A percentile compares a stretch with the other conserved stretches of the same genome.
Conservation (phyloP, 2,113 vertebrate species). For the Lethenteron camtschaticum region DNA sequence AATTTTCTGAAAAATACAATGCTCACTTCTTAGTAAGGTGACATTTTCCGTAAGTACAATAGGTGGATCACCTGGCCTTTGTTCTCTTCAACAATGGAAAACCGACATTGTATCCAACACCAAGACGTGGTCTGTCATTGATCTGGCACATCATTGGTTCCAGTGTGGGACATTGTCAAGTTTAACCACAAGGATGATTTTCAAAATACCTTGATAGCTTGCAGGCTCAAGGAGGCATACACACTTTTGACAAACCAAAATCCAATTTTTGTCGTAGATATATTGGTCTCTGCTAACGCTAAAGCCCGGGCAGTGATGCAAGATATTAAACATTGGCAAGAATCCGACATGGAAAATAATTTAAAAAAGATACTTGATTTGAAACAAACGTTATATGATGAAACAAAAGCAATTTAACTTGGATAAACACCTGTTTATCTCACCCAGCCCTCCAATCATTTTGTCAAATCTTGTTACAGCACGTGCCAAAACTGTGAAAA, state of each 20-base stretch:
- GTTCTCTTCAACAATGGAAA: constrained; percentile 19
- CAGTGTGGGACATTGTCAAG: constrained; percentile 22
- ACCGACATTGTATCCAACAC: constrained; percentile 14
- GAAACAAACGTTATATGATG: no score
- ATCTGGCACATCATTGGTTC: constrained; percentile 18
- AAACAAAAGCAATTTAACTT: no score
- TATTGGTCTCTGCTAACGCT: no score
- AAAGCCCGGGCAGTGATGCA: no score
- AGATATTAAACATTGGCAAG: no score
- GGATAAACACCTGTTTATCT: no score
- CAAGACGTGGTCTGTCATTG: constrained; percentile 21
- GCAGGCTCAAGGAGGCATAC: constrained; percentile 12
- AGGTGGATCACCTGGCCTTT: constrained; percentile 17
- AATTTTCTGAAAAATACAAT: rapidly evolving
- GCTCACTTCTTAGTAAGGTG: constrained; percentile 3
- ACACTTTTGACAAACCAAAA: neutral
- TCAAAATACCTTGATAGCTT: constrained; percentile 4
- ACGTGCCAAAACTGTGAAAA: no score
- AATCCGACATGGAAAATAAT: no score
- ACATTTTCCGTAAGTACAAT: constrained; percentile 12
- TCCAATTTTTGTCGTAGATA: no score
- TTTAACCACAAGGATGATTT: constrained; percentile 18
- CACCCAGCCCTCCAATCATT: no score
- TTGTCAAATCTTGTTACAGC: no score
- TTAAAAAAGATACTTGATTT: no score